phyloP scores from a whole-genome alignment of 2,797 vertebrate genomes.

The Synaphobranchus kaupii region DNA sequence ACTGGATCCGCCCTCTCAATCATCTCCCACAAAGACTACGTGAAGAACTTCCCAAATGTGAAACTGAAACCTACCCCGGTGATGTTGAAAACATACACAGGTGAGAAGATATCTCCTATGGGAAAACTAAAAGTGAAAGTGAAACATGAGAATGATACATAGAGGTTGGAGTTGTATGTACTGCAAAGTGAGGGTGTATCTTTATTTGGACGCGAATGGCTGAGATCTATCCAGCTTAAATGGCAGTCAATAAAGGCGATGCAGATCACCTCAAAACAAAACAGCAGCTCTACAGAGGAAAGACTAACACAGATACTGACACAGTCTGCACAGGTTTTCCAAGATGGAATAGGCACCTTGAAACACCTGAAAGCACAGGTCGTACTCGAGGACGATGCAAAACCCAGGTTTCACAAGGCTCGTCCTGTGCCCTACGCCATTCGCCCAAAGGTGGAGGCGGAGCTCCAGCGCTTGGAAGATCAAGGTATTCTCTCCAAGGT shows the following conservation, averaged over 20 bases:
- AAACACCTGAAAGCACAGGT: too few species aligned
- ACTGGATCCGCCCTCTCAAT: slow-evolving; percentile 14
- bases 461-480: too few species aligned
- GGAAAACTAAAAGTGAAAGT: slow-evolving; percentile 14
- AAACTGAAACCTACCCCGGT: slow-evolving; percentile 24
- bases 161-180: slow-evolving; percentile 24
- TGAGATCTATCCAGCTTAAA: slow-evolving; percentile 23
- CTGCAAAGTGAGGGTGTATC: slow-evolving; percentile 4
- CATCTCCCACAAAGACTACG: slow-evolving; percentile 17
- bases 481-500: too few species aligned
- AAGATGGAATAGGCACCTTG: too few species aligned
- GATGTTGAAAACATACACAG: slow-evolving; percentile 28
- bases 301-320: too few species aligned
- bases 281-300: too few species aligned
- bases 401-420: too few species aligned
- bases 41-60: not conserved
- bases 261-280: too few species aligned
- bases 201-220: slow-evolving; percentile 29
- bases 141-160: slow-evolving; percentile 12
- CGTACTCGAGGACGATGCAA: too few species aligned
- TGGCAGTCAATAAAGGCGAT: slow-evolving; percentile 25
- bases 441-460: too few species aligned
- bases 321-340: not conserved
- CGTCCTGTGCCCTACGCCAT: too few species aligned
- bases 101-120: slow-evolving; percentile 20